Base-by-base conservation (phyloP, 2,888 invertebrate genomes). In the Auanema freiburgensis region DNA sequence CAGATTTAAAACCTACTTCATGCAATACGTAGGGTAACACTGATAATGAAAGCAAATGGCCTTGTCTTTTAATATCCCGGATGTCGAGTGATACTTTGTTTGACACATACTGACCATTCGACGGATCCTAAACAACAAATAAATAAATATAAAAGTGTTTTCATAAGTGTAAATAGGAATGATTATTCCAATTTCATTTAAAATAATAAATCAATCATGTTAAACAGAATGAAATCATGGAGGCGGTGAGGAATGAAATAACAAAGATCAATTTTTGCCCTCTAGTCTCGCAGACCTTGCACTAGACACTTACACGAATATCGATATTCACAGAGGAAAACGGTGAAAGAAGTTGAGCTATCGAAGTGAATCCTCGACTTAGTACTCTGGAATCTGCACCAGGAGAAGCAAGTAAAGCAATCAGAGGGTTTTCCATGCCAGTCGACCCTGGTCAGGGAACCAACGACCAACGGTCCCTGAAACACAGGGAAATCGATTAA, bases 31-130 rank as follows among this genome's bases (percentile, higher is more conserved):
- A 67, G 2, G 81, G 80, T 10, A 83, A 70, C 11, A 81, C 83
- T 12, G 80, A 76, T 14, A 77, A 64, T n/a, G 78, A 74, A n/a
- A 81, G 64, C 8, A 83, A 67, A 55, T 78, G 80, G 5, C 83
- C 83, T 40, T 79, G 77, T 57, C 72, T 74, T 3, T 73, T 61
- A 76, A 86, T 83, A 71, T 87, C 87, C 50, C 85, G 83, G 59
- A 86, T 79, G 49, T 81, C 80, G 16, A 79, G 52, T 2, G 65
- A 52, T 2, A 74, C 43, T 21, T 65, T 65, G 12, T 65, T 54
- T 1, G 58, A 49, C 1, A 57, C 25, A 18, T 53, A 21, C 23
- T 57, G 54, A 21, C 66, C 66, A 5, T 58, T 61, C 0, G 65
- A 44, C 2, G 76, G 76, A 25, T 76, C 76, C 69, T 74, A 53